Evolutionary conservation across 64 coral and sea anemone species (phyloP).

Genomic region (Stylophora pistillata): DNA sequence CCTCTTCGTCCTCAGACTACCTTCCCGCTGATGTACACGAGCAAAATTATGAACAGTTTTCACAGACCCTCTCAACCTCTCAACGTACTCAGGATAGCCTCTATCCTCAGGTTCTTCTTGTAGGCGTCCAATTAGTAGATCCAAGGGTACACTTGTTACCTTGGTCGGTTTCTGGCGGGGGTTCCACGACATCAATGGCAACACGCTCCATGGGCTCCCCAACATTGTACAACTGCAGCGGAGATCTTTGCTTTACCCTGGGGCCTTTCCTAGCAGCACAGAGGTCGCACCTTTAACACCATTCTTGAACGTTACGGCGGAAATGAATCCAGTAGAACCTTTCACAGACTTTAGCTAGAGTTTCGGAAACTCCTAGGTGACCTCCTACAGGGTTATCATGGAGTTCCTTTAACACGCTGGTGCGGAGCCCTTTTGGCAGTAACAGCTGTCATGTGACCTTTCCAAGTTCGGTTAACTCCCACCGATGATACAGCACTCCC

Average conservation of each 20-base stretch:
- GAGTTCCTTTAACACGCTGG: background rate
- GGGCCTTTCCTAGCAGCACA: constrained; percentile 42
- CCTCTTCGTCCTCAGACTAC: constrained; percentile 28
- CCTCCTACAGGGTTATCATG: constrained; percentile 3
- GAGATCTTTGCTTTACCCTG: background rate
- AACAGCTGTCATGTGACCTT: constrained; percentile 3
- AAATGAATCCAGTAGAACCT: constrained; percentile 21
- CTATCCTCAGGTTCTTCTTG: no score
- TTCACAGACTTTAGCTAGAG: constrained; percentile 4
- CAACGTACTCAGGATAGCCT: no score
- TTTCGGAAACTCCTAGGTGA: background rate
- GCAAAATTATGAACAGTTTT: constrained; percentile 33
- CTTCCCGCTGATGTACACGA: background rate
- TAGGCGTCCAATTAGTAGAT: no score
- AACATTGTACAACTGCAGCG: constrained; percentile 29
- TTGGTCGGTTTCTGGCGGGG: background rate
- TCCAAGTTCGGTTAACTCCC: background rate
- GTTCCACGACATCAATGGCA: constrained; percentile 42
- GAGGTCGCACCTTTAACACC: constrained; percentile 39
- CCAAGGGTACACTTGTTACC: constrained; percentile 30
- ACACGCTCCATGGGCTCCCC: constrained; percentile 46
- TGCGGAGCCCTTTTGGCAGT: background rate
- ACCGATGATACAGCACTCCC: constrained; percentile 9
- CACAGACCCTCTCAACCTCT: no score
- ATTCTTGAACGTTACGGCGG: constrained; percentile 12